These are phyloP conservation scores for Cyclophora punctaria DNA, from an alignment of 2,888 invertebrate genomes.

Conservation along the genomic window DNA sequence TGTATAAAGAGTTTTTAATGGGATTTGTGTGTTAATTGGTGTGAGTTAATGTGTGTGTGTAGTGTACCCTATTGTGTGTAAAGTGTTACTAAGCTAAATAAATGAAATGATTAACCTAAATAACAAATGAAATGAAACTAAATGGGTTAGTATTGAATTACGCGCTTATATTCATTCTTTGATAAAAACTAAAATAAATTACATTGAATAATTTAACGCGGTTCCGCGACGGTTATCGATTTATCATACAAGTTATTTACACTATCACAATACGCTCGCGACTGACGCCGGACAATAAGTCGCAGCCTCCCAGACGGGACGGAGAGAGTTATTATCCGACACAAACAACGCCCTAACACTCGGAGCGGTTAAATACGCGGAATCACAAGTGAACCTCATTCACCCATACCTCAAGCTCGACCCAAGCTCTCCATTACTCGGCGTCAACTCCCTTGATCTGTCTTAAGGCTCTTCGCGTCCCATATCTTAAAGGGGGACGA, in stretches of 20 bases:
- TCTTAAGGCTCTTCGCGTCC: conserved; percentile 47
- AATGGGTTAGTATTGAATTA: conserved; percentile 43
- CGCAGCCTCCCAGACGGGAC: conserved; percentile 50
- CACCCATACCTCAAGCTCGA: conserved; percentile 44
- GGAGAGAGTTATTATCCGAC: conserved; percentile 65
- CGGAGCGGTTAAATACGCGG: conserved; percentile 35
- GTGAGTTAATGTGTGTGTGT: too few species aligned
- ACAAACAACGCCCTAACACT: conserved; percentile 14
- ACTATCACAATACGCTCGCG: conserved; percentile 34
- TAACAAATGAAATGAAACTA: conserved; percentile 27
- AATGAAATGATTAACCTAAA: conserved; percentile 8
- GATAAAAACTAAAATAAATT: conserved; percentile 49
- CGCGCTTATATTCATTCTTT: conserved; percentile 51
- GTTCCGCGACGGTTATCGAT: conserved; percentile 1
- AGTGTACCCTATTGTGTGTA: too few species aligned
- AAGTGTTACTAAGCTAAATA: too few species aligned
- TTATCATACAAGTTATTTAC: conserved; percentile 19
- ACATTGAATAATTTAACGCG: conserved; percentile 9
- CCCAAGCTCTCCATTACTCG: conserved; percentile 33
- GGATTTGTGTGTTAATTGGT: too few species aligned
- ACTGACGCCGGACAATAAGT: conserved; percentile 55
- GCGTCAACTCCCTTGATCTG: conserved; percentile 62
- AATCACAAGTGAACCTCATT: conserved; percentile 34
- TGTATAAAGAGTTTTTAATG: too few species aligned
- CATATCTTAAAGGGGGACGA: conserved; percentile 60